phyloP scores from a whole-genome alignment of 2,797 vertebrate genomes.

The Emys orbicularis region DNA sequence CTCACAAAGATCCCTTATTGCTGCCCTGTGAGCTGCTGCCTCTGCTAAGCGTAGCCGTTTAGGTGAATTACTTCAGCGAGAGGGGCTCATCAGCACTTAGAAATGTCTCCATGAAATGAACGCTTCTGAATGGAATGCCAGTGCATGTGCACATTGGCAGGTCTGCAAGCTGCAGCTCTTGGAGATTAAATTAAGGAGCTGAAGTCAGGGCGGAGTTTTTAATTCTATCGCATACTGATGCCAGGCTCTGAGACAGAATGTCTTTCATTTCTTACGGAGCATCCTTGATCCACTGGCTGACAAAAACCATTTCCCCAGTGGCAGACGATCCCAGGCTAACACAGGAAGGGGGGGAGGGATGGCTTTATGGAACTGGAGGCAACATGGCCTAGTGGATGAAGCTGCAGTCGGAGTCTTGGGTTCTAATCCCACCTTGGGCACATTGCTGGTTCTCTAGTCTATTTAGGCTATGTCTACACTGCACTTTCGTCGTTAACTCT shows the following conservation, averaged over 20 bases:
- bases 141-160: not conserved
- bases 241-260: not conserved
- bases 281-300: not conserved
- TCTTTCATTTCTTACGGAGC: not conserved
- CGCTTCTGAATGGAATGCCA: not conserved
- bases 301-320: not conserved
- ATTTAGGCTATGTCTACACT: too few relatives aligned
- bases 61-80: not conserved
- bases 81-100: not conserved
- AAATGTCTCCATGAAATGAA: not conserved
- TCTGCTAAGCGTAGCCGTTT: not conserved
- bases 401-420: not conserved
- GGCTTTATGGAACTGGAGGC: not conserved
- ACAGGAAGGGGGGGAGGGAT: not conserved
- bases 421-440: not conserved
- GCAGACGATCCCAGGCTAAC: too few relatives aligned
- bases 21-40: not conserved
- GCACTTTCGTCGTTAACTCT: too few relatives aligned
- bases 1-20: not conserved
- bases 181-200: not conserved
- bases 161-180: not conserved
- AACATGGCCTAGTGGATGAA: not conserved
- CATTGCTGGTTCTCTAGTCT: not conserved
- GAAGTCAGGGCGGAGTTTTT: not conserved
- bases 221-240: not conserved